Conservation (phyloP, 2,888 invertebrate genomes). For the Polydrusus pterygomalis region DNA sequence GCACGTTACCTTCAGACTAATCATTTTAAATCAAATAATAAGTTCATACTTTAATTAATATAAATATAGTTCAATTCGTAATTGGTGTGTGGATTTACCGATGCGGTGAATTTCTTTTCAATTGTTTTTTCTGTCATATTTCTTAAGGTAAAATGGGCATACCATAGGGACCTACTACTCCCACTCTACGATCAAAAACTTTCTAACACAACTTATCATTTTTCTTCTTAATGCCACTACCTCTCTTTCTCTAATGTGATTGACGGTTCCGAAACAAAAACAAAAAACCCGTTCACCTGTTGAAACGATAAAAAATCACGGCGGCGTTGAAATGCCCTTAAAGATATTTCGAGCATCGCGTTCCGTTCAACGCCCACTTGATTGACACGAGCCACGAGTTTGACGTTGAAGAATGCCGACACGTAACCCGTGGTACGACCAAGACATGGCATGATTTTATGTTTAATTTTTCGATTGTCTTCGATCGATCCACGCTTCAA, state of each 20-base stretch:
- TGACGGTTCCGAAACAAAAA: constrained; percentile 22
- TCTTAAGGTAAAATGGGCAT: no score
- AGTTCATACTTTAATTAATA: no score
- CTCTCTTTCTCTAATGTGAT: constrained; percentile 5
- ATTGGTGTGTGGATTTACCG: no score
- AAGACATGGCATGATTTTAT: constrained; percentile 2
- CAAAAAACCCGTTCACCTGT: constrained; percentile 34
- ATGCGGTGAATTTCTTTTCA: no score
- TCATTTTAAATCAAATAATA: no score
- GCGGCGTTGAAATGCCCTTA: constrained; percentile 45
- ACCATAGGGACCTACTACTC: no score
- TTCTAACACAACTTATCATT: not conserved
- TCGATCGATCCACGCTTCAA: not conserved
- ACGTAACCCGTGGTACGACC: constrained; percentile 14
- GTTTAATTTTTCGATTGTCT: constrained; percentile 18
- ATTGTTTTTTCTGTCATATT: no score
- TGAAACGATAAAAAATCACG: constrained; percentile 23
- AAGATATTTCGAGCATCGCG: constrained; percentile 30
- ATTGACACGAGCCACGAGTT: constrained; percentile 49
- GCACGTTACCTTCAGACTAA: no score
- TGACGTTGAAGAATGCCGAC: constrained; percentile 42
- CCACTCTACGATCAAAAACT: no score
- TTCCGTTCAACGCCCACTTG: constrained; percentile 46
- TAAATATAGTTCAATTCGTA: no score
- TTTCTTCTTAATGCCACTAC: not conserved